phyloP scores from a whole-genome alignment of 2,888 invertebrate species.

The Leptopterna dolabrata region DNA sequence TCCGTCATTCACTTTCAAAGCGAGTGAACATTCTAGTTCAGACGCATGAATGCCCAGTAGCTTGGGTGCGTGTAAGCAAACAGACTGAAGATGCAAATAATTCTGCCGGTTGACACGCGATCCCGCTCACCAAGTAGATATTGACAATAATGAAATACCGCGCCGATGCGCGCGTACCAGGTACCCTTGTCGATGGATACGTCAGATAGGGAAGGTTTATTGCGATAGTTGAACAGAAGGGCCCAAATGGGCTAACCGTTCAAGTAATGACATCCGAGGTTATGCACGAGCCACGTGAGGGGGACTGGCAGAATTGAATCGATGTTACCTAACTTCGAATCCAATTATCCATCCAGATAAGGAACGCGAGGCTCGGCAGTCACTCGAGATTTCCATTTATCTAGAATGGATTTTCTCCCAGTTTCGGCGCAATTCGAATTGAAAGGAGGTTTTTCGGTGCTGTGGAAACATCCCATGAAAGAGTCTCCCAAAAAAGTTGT shows the following conservation, averaged over 20 bases:
- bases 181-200: not conserved
- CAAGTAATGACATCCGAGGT: not conserved
- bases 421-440: not conserved
- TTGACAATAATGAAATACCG: not conserved
- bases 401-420: not conserved
- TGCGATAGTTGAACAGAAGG: not conserved
- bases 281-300: conserved; percentile 1
- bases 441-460: not conserved
- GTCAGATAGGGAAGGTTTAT: not conserved
- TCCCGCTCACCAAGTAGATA: not conserved
- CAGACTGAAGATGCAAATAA: not conserved
- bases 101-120: not conserved
- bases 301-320: not conserved
- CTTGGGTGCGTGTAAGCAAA: not conserved
- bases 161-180: not conserved
- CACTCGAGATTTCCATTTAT: conserved; percentile 1
- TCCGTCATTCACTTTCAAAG: too few species aligned
- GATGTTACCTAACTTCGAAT: conserved; percentile 5
- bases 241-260: not conserved
- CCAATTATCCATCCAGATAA: conserved; percentile 17
- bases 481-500: not conserved
- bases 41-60: too few species aligned
- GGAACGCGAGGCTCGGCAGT: not conserved
- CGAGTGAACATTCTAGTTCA: too few species aligned
- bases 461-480: not conserved